phyloP scores from a whole-genome alignment of 2,888 invertebrate genomes.

The Hermodice carunculata region DNA sequence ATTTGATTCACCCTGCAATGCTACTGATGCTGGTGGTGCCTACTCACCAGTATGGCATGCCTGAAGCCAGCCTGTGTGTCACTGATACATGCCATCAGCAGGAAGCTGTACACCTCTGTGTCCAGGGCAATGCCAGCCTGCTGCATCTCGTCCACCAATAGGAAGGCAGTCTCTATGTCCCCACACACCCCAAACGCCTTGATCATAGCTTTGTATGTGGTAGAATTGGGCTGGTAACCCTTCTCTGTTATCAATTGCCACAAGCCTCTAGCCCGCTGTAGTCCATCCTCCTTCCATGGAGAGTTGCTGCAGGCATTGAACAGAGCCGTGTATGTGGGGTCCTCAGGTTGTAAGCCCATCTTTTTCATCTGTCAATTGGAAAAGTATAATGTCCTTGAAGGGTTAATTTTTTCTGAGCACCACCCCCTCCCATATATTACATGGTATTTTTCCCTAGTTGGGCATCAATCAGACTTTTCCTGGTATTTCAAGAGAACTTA shows the following conservation, averaged over 20 bases:
- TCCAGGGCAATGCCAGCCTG: slow-evolving; percentile 58
- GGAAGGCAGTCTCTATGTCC: slow-evolving; percentile 82
- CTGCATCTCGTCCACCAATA: slow-evolving; percentile 87
- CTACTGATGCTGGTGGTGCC: too few species aligned
- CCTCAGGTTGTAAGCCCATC: slow-evolving; percentile 77
- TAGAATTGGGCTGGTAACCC: slow-evolving; percentile 76
- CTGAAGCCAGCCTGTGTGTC: slow-evolving; percentile 85
- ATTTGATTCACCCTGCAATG: too few species aligned
- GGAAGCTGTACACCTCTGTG: slow-evolving; percentile 81
- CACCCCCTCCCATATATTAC: too few species aligned
- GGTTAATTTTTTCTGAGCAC: too few species aligned
- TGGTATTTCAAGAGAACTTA: too few species aligned
- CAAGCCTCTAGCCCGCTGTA: slow-evolving; percentile 78
- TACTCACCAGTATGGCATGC: slow-evolving; percentile 79
- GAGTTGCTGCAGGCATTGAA: slow-evolving; percentile 91
- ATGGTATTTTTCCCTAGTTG: too few species aligned
- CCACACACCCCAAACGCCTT: slow-evolving; percentile 91
- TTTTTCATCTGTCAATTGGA: slow-evolving; percentile 78
- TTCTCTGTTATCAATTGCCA: slow-evolving; percentile 79
- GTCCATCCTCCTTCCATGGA: slow-evolving; percentile 77
- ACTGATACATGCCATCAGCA: slow-evolving; percentile 87
- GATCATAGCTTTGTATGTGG: slow-evolving; percentile 89
- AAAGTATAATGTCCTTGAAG: too few species aligned
- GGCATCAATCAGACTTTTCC: too few species aligned
- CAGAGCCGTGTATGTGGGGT: slow-evolving; percentile 85